Evolutionary conservation across 2,888 invertebrate species (phyloP), one percentile per base, ranked within the genome.

Genomic region (Plebejus argus): DNA sequence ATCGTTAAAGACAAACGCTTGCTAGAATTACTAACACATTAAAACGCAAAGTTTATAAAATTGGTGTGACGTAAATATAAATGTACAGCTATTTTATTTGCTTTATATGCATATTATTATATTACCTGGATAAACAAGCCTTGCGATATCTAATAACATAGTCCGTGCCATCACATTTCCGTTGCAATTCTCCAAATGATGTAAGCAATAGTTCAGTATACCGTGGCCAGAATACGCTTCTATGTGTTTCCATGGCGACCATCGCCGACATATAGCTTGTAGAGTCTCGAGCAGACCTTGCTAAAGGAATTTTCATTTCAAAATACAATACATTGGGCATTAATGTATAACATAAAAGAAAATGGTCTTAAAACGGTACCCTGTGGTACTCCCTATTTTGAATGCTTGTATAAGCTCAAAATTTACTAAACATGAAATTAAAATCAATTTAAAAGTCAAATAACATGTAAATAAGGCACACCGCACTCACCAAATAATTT

Each of bases 181-280:
- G 53, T 90, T 91, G 80, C 91, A 90, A 66, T 84, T 89, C 77
- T 94, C 92, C 33, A 93, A 80, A 20, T 83, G 87, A 45, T 92
- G 90, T 7, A 94, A 81, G 18, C 92, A 93, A 39, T 88, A 91
- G 45, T 84, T 84, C 74, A 93, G 77, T 3, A 94, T 82, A 0
- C 93, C 91, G 76, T 91, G 91, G 3, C 87, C 88, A 0, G 84
- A 82, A 96, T 97, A 98, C 0, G 97, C 95, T 28, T 94, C 94
- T 10, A 94, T 90, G 85, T 97, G 96, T 28, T 95, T 89, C 82
- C 96, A 96, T 2, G 97, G 96, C 0, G 96, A 94, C 90, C 96
- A 98, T 33, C 90, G 90, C 76, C 94, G 94, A 75, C 96, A 96
- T 56, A 98, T 88, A 5, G 94, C 86, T 82, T 95, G 95, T 1